Percentiles rank a stretch among this genome's conserved stretches.
These are phyloP conservation scores for Cacoxenus indagator DNA, from an alignment of 2,888 invertebrate genomes.

Conservation along the genomic window DNA sequence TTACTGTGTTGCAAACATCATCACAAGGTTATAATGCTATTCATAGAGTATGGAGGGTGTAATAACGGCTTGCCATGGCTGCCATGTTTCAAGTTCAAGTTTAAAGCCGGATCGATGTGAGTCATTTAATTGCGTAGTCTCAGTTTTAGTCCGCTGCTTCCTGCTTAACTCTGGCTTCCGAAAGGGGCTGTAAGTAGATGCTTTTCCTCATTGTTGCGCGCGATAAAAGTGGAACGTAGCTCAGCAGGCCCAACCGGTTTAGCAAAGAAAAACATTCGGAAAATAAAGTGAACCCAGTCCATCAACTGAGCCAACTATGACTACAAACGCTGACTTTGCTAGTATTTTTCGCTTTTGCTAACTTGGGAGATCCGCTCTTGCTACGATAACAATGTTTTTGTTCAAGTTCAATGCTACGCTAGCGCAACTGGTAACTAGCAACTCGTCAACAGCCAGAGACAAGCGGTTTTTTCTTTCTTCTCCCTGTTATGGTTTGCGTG, in stretches of 20 bases:
- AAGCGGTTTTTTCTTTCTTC: too few species aligned
- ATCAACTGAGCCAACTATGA: too few species aligned
- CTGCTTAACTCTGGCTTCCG: not conserved
- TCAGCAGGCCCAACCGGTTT: not conserved
- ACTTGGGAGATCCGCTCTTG: not conserved
- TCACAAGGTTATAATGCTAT: too few species aligned
- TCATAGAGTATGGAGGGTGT: conserved; percentile 25
- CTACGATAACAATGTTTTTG: not conserved
- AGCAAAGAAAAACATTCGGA: not conserved
- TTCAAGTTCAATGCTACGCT: conserved; percentile 2
- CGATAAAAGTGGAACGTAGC: not conserved
- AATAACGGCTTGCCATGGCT: conserved; percentile 30
- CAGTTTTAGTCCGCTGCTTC: not conserved
- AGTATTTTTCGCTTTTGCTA: not conserved
- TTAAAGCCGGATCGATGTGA: conserved; percentile 32
- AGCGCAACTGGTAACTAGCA: not conserved
- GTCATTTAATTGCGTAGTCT: not conserved
- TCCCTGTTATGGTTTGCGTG: too few species aligned
- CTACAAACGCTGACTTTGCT: not conserved
- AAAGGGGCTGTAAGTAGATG: not conserved
- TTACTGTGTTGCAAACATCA: too few species aligned
- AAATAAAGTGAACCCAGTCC: not conserved
- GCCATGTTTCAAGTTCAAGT: conserved; percentile 57
- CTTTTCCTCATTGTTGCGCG: conserved; percentile 18
- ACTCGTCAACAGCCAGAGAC: not conserved